Conservation (phyloP, 2,797 vertebrate species). For the Tapera naevia region DNA sequence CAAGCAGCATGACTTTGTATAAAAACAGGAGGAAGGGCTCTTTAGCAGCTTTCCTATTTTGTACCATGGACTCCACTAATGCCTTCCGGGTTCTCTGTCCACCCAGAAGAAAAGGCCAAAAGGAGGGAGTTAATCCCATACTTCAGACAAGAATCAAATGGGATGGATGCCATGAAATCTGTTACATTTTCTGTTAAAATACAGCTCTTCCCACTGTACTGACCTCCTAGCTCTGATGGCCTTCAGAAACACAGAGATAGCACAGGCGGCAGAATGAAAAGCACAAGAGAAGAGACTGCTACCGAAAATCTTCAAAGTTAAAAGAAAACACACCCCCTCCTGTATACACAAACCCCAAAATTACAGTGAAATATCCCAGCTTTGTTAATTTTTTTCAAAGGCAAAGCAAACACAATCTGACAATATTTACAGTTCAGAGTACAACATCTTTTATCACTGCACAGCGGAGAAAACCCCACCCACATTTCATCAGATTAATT, state of each 20-base stretch:
- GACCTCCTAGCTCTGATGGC: neutral
- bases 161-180: neutral
- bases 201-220: neutral
- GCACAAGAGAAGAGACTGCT: neutral
- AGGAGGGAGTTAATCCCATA: neutral
- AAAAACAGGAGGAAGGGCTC: neutral
- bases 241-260: neutral
- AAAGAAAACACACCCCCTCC: neutral
- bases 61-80: neutral
- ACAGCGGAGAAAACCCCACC: neutral
- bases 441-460: neutral
- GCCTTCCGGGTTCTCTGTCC: neutral
- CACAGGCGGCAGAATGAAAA: neutral
- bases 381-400: neutral
- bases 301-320: neutral
- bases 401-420: neutral
- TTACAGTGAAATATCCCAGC: neutral
- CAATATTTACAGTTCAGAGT: constrained; percentile 54
- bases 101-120: neutral
- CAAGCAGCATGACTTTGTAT: neutral
- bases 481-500: constrained; percentile 8
- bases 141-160: neutral
- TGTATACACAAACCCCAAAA: neutral
- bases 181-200: neutral
- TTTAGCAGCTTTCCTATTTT: neutral